Conservation (phyloP, 2,113 vertebrate genomes). For the Plecotus auritus region DNA sequence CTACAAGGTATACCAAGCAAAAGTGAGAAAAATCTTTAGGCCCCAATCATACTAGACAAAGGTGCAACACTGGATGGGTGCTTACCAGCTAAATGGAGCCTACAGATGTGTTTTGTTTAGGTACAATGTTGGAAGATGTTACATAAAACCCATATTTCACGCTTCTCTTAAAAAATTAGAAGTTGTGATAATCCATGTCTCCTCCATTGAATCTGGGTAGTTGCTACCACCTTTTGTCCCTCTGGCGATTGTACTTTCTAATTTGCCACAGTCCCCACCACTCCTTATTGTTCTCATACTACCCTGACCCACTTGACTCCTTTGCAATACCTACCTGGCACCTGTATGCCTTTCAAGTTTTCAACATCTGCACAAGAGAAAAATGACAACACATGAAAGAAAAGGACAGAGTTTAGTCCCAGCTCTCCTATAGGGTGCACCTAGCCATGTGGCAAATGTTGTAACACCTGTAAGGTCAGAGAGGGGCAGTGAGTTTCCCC, state of each 20-base stretch:
- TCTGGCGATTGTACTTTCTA: fast-evolving
- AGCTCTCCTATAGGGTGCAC: not conserved
- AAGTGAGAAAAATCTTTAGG: not conserved
- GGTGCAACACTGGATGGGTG: not conserved
- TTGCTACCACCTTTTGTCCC: not conserved
- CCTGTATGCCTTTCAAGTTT: not conserved
- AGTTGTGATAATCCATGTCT: not conserved
- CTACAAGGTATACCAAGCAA: not conserved
- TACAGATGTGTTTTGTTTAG: not conserved
- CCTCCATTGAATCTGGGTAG: not conserved
- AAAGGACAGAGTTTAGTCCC: not conserved
- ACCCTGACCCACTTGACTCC: not conserved
- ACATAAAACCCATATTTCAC: not conserved
- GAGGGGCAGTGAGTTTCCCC: not conserved
- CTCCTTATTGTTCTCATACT: not conserved
- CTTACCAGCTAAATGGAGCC: not conserved
- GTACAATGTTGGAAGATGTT: too few species aligned
- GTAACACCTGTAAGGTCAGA: not conserved
- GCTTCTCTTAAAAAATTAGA: not conserved
- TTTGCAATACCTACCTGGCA: not conserved
- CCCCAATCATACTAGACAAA: not conserved
- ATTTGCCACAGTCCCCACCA: not conserved
- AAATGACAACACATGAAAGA: not conserved
- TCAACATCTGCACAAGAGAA: not conserved
- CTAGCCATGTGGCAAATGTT: not conserved